Conservation (phyloP, 30 jellyfish, hydroid and myxozoan species). For the Aurelia coerulea region DNA sequence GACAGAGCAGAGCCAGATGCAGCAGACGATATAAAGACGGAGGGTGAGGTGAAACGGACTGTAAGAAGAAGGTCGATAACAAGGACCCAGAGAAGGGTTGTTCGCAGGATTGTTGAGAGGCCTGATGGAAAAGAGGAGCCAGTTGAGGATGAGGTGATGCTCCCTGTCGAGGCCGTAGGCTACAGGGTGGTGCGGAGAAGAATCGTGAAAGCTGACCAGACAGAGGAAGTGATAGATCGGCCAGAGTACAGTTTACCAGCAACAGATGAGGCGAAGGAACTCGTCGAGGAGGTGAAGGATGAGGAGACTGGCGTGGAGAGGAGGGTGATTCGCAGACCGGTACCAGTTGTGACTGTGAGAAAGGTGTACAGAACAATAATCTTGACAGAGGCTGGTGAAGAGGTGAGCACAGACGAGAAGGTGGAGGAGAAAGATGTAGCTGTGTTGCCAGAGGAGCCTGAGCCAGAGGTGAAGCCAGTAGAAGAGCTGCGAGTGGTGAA, state of each 20-base stretch:
- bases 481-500: constrained; percentile 43
- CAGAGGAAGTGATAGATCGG: constrained; percentile 35
- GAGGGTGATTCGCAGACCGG: constrained; percentile 76
- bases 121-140: constrained; percentile 30
- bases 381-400: constrained; percentile 47
- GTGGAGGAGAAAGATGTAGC: constrained; percentile 52
- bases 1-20: constrained; percentile 76
- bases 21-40: constrained; percentile 54
- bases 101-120: constrained; percentile 66
- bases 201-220: constrained; percentile 53
- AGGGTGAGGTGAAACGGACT: constrained; percentile 70
- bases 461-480: constrained; percentile 11
- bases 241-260: constrained; percentile 75
- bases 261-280: constrained; percentile 46
- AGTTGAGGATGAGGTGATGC: constrained; percentile 53
- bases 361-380: constrained; percentile 78
- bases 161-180: constrained; percentile 50
- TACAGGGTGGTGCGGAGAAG: constrained; percentile 49
- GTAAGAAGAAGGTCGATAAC: constrained; percentile 76
- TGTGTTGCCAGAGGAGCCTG: constrained; percentile 1
- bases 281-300: constrained; percentile 55
- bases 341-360: constrained; percentile 85
- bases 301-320: constrained; percentile 57
- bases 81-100: constrained; percentile 72
- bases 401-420: constrained; percentile 36